A percentile compares a stretch with the other conserved stretches of the same genome.
These are phyloP conservation scores for Agriopis marginaria DNA, from an alignment of 2,888 invertebrate species.

Conservation along the genomic window DNA sequence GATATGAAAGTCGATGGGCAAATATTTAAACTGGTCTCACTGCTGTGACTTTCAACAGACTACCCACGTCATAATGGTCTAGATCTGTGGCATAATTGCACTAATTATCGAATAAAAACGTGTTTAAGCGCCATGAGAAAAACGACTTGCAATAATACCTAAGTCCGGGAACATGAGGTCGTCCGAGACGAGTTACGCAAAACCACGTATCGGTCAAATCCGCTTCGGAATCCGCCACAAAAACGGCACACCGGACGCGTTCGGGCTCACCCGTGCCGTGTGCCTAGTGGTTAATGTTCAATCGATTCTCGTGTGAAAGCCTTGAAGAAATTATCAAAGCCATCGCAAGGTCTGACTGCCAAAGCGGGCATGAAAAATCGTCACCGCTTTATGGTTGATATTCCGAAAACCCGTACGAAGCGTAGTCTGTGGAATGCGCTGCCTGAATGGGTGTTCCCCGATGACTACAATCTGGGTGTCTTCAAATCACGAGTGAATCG, in stretches of 20 bases:
- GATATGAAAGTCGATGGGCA: not conserved
- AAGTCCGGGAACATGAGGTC: conserved; percentile 47
- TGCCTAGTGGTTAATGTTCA: conserved; percentile 25
- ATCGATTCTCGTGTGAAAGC: not conserved
- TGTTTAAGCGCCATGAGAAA: conserved; percentile 20
- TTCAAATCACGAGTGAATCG: too few relatives aligned
- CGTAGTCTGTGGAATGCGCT: too few relatives aligned
- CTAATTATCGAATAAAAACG: not conserved
- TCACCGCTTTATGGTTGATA: too few relatives aligned
- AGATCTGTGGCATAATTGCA: not conserved
- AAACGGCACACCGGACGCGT: conserved; percentile 34
- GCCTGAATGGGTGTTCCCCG: too few relatives aligned
- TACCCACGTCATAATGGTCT: not conserved
- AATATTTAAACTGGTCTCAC: not conserved
- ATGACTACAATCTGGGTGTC: too few relatives aligned
- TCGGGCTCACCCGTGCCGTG: conserved; percentile 25
- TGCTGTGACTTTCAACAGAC: not conserved
- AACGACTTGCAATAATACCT: conserved; percentile 34
- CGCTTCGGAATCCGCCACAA: conserved; percentile 44
- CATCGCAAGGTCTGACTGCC: too few relatives aligned
- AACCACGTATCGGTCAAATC: conserved; percentile 46
- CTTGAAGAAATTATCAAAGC: not conserved
- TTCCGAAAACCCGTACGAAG: too few relatives aligned
- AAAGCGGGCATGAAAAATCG: too few relatives aligned
- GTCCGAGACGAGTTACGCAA: conserved; percentile 45